Conservation (phyloP, 2,888 invertebrate genomes). For the Leucozona laternaria region DNA sequence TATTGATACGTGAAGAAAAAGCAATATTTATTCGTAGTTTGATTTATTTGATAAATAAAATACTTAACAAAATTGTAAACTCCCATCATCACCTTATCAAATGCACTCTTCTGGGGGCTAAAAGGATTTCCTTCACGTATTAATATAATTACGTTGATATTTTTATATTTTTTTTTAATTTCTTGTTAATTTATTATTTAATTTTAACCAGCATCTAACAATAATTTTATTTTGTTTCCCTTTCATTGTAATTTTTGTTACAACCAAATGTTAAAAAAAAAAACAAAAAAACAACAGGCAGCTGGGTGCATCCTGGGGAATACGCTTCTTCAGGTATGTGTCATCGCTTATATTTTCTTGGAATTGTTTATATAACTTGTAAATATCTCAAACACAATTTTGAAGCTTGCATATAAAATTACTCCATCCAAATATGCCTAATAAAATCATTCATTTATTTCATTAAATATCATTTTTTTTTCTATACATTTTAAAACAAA, state of each 20-base stretch:
- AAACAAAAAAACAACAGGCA: slow-evolving; percentile 85
- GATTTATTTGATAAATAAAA: no score
- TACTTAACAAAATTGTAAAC: no score
- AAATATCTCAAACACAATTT: slow-evolving; percentile 81
- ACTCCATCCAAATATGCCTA: slow-evolving; percentile 39
- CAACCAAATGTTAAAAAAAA: slow-evolving; percentile 15
- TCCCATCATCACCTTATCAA: no score
- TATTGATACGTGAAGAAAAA: no score
- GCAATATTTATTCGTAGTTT: no score
- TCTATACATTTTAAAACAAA: slow-evolving; percentile 50
- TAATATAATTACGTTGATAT: no score
- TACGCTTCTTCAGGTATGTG: slow-evolving; percentile 98
- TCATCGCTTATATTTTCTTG: slow-evolving; percentile 80
- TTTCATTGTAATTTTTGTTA: slow-evolving; percentile 39
- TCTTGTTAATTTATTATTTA: slow-evolving; percentile 45
- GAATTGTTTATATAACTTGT: slow-evolving; percentile 82
- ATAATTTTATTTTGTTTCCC: slow-evolving; percentile 37
- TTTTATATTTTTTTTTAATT: slow-evolving; percentile 2
- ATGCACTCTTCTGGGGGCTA: no score
- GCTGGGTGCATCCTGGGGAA: slow-evolving; percentile 99
- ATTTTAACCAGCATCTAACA: slow-evolving; percentile 76
- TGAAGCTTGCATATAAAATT: slow-evolving; percentile 60
- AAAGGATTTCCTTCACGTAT: no score
- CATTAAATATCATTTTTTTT: slow-evolving; percentile 41
- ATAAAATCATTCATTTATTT: slow-evolving; percentile 41